phyloP scores from a whole-genome alignment of 1,140 invertebrate species.

The Scaptomyza hsui region DNA sequence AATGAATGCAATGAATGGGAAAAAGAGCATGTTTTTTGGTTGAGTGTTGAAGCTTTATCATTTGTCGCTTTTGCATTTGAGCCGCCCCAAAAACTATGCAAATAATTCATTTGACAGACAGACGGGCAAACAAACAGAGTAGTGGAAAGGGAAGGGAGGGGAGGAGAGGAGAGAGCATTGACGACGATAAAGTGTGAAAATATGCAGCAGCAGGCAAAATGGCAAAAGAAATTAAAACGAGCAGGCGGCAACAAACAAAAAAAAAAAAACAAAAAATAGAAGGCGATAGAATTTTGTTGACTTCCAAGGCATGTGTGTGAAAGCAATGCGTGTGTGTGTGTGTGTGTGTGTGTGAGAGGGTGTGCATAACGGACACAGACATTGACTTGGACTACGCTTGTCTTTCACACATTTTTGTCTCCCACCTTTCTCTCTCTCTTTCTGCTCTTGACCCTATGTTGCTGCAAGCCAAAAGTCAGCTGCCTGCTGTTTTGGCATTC shows the following conservation, averaged over 20 bases:
- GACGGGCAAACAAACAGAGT: constrained; percentile 49
- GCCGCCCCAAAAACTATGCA: constrained; percentile 71
- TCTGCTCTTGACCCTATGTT: not conserved
- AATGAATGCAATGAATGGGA: constrained; percentile 9
- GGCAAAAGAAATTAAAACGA: constrained; percentile 76
- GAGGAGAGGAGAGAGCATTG: not conserved
- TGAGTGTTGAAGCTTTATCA: constrained; percentile 46
- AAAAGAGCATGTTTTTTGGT: constrained; percentile 1
- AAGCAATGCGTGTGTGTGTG: not conserved
- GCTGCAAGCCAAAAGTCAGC: constrained; percentile 60
- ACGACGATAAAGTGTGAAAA: constrained; percentile 75
- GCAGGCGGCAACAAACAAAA: constrained; percentile 30
- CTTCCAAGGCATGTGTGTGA: constrained; percentile 33
- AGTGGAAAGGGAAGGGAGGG: not conserved
- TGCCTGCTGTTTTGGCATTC: constrained; percentile 42
- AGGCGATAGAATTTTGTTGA: constrained; percentile 29
- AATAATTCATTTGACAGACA: constrained; percentile 81
- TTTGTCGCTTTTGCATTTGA: constrained; percentile 43
- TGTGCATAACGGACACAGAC: constrained; percentile 21
- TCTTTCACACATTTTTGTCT: constrained; percentile 19
- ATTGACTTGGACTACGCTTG: constrained; percentile 16
- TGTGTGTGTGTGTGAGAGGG: constrained; percentile 4
- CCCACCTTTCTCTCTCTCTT: not conserved
- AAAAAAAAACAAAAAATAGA: constrained; percentile 5
- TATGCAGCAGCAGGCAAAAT: constrained; percentile 64